phyloP scores from a whole-genome alignment of 2,113 vertebrate genomes.

The Pardalotus punctatus region DNA sequence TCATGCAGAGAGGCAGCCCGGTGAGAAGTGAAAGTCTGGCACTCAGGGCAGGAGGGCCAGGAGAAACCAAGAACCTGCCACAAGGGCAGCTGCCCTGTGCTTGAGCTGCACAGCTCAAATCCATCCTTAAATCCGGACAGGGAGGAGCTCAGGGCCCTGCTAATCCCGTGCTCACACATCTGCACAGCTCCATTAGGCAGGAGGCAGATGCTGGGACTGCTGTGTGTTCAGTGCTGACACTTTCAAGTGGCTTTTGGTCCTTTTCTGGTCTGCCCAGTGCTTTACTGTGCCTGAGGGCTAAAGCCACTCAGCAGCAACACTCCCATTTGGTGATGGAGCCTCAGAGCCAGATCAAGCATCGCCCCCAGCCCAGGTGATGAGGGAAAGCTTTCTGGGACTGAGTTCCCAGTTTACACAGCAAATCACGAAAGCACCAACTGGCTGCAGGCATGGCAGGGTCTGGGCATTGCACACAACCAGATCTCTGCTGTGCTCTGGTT shows the following conservation, averaged over 20 bases:
- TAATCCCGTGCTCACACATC: not conserved
- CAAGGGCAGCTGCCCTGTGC: not conserved
- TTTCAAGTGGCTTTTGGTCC: not conserved
- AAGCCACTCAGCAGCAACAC: not conserved
- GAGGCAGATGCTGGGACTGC: not conserved
- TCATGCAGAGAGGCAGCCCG: not conserved
- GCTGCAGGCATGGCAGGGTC: accelerated
- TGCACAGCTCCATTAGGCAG: not conserved
- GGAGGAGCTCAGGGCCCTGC: not conserved
- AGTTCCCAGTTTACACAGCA: not conserved
- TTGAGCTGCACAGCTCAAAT: not conserved
- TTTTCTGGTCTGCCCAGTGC: not conserved
- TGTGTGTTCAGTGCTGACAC: not conserved
- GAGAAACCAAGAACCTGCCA: accelerated
- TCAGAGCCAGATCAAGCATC: not conserved
- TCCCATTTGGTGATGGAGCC: not conserved
- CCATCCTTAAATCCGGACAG: not conserved
- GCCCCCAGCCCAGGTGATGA: not conserved
- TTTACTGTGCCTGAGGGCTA: not conserved
- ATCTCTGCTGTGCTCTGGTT: accelerated
- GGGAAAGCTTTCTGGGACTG: not conserved
- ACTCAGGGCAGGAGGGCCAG: not conserved
- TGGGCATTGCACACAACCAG: not conserved
- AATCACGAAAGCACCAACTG: accelerated
- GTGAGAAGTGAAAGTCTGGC: not conserved